Evolutionary conservation across 2,888 invertebrate genomes (phyloP), one percentile per base, ranked within the genome.

Genomic region (Erynnis tages): DNA sequence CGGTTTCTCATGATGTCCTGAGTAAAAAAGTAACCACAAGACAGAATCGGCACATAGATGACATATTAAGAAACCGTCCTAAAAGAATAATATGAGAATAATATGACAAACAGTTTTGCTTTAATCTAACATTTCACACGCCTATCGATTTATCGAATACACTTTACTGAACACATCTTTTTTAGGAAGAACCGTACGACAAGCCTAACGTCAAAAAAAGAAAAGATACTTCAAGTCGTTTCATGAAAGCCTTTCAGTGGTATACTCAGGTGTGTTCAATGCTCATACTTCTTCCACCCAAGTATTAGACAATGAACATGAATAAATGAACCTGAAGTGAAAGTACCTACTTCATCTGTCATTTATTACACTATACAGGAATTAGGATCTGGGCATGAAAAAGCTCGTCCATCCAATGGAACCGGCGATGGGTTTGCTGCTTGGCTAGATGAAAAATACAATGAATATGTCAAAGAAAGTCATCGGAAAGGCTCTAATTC

Each of bases 211-310:
- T 58, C 25, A 60, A 67, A 7, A 56, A 53, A 10, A 68, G 58
- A 52, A 79, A 73, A 57, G 61, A 59, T 1, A 74, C 71, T 46
- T 67, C 72, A 2, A 84, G 81, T 56, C 82, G 67, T 58, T 87
- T 87, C 48, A 69, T 71, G n/a, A 86, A 78, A 67, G 87, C 87
- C 1, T 87, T 87, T 54, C 73, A 67, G 13, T 87, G 87, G 87
- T 87, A 86, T 54, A 83, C 82, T 1, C 70, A 83, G 76, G 86
- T 86, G 66, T 62, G 53, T 21, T 14, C 2, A 8, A 29, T 19
- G 30, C 23, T 50, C 23, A 16, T n/a, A 37, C n/a, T 10, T 25
- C 5, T 5, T 5, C 21, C 5, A 21, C 3, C 21, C 3, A 21
- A 21, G 21, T n/a, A n/a, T n/a, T n/a, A n/a, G n/a, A n/a, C n/a